Conservation (phyloP, 2,113 vertebrate genomes). For the Bujurquina vittata region DNA sequence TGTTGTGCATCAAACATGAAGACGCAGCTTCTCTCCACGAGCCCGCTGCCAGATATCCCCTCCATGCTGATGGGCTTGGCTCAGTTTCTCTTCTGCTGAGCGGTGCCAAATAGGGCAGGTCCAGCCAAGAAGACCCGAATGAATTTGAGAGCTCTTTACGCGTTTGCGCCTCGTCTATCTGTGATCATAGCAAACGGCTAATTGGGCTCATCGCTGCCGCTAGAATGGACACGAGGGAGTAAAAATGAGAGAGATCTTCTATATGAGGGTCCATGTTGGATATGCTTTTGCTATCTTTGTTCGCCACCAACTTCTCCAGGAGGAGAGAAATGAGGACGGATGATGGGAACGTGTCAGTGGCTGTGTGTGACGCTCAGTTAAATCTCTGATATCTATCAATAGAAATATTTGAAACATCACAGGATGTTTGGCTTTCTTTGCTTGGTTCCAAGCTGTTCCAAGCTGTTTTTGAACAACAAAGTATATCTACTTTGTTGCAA, state of each 20-base stretch:
- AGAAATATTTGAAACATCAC: background rate
- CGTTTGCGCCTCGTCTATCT: conserved; percentile 26
- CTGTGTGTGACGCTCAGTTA: background rate
- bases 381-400: background rate
- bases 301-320: background rate
- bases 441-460: no score
- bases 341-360: background rate
- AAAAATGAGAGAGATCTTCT: background rate
- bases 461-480: no score
- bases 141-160: conserved; percentile 39
- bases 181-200: conserved; percentile 26
- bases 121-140: conserved; percentile 21
- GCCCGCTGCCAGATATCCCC: conserved; percentile 46
- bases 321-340: fast-evolving
- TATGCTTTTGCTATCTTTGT: background rate
- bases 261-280: background rate
- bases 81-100: conserved; percentile 33
- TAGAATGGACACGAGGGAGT: conserved; percentile 15
- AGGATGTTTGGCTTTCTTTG: background rate
- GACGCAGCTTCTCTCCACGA: conserved; percentile 9
- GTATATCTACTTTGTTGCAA: fast-evolving
- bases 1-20: conserved; percentile 53
- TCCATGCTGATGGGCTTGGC: conserved; percentile 53
- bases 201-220: conserved; percentile 24
- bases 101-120: conserved; percentile 24